A percentile compares a stretch with the other conserved stretches of the same genome.
Conservation (phyloP, 2,888 invertebrate genomes). For the Caenorhabditis doughertyi region DNA sequence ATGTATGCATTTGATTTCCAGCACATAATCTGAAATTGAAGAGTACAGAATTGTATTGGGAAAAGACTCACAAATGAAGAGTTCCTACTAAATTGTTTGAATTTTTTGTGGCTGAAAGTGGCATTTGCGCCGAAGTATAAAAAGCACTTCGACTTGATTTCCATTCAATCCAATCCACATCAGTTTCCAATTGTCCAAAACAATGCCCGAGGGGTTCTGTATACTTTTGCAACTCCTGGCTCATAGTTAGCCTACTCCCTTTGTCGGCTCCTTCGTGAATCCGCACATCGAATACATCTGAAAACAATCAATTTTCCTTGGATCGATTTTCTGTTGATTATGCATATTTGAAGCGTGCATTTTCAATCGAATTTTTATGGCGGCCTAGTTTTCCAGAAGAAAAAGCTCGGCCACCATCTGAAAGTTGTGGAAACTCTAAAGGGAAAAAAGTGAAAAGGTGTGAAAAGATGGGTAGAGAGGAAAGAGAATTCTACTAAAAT, state of each 20-base stretch:
- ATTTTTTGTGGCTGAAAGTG: constrained; percentile 58
- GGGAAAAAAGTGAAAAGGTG: background rate
- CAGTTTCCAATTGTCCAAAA: constrained; percentile 79
- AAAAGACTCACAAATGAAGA: constrained; percentile 68
- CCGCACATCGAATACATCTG: constrained; percentile 80
- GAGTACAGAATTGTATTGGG: background rate
- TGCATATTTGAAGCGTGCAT: too few relatives aligned
- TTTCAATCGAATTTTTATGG: too few relatives aligned
- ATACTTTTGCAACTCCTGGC: constrained; percentile 69
- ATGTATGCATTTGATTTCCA: constrained; percentile 75
- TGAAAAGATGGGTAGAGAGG: constrained; percentile 14
- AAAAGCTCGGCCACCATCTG: too few relatives aligned
- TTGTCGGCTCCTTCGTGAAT: constrained; percentile 79
- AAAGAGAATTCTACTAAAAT: constrained; percentile 3
- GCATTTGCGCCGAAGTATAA: constrained; percentile 66
- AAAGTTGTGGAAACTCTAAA: background rate
- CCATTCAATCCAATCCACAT: constrained; percentile 80
- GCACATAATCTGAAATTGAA: constrained; percentile 67
- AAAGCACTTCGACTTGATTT: constrained; percentile 67
- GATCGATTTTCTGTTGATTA: too few relatives aligned
- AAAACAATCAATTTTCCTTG: constrained; percentile 36
- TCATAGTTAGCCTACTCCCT: constrained; percentile 69
- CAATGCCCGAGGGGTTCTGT: constrained; percentile 71
- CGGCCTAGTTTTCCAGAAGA: too few relatives aligned
- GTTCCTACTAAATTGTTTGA: constrained; percentile 68